These are phyloP conservation scores for Artemisiospiza belli DNA, from an alignment of 2,113 vertebrate species.

Conservation along the genomic window DNA sequence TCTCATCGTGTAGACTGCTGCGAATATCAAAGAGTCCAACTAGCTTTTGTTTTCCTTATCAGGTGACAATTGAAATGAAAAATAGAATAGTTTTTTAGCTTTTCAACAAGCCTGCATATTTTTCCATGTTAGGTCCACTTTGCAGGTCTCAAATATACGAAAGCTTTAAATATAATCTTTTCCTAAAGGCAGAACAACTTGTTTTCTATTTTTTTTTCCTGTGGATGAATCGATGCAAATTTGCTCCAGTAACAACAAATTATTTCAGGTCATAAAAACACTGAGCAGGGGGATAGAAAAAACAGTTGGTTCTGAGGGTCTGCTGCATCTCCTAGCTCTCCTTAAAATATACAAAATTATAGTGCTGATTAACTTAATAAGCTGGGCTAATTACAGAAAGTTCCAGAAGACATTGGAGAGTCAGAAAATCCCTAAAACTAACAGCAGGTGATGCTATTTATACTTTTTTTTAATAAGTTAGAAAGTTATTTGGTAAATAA, in stretches of 20 bases:
- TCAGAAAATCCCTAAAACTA: background rate
- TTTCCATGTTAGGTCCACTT: background rate
- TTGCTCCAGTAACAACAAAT: background rate
- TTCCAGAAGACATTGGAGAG: background rate
- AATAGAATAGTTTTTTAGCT: background rate
- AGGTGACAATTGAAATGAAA: background rate
- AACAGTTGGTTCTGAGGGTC: background rate
- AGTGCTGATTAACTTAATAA: background rate
- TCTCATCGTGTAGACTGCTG: background rate
- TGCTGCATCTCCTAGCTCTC: background rate
- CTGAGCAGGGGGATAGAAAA: background rate
- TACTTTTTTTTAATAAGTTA: background rate
- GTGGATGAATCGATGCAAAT: background rate
- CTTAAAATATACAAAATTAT: background rate
- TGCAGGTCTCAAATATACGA: background rate
- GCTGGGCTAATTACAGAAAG: background rate
- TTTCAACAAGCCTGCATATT: background rate
- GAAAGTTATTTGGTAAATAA: background rate
- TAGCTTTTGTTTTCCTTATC: background rate
- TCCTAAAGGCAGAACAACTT: background rate
- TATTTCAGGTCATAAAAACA: background rate
- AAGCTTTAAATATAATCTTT: background rate
- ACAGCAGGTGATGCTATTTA: slow-evolving; percentile 20
- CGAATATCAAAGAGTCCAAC: background rate
- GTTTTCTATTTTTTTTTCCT: background rate